Percentiles rank a stretch among this genome's conserved stretches.
These are phyloP conservation scores for Piscicola geometra DNA, from an alignment of 2,888 invertebrate species.

Conservation along the genomic window DNA sequence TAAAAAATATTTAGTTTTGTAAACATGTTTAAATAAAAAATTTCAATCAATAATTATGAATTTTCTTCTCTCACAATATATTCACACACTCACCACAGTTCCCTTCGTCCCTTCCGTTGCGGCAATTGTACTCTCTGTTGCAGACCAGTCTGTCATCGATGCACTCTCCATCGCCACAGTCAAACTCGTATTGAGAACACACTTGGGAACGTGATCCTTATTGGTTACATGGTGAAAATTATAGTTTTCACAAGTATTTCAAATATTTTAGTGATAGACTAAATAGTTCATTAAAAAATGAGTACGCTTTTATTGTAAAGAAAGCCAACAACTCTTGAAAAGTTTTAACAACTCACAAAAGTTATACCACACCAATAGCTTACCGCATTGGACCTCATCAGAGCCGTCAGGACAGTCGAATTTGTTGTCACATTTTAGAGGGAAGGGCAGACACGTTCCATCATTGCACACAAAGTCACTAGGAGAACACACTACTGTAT, in stretches of 20 bases:
- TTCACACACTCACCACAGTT: conserved; percentile 36
- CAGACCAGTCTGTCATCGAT: conserved; percentile 73
- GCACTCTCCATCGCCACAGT: conserved; percentile 63
- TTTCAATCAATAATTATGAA: too few species aligned
- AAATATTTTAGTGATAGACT: too few species aligned
- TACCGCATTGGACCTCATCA: conserved; percentile 42
- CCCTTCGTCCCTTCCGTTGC: conserved; percentile 67
- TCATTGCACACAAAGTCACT: conserved; percentile 55
- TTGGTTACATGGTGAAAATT: too few species aligned
- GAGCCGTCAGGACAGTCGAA: conserved; percentile 38
- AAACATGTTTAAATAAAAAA: too few species aligned
- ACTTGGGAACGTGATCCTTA: not conserved
- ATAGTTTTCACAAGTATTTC: too few species aligned
- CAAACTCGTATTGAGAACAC: conserved; percentile 43
- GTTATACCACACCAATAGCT: too few species aligned
- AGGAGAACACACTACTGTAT: not conserved
- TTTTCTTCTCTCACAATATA: not conserved
- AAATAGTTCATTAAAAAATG: too few species aligned
- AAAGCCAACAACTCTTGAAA: too few species aligned
- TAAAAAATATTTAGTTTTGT: too few species aligned
- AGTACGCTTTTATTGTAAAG: too few species aligned
- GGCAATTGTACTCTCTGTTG: conserved; percentile 69
- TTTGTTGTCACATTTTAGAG: conserved; percentile 28
- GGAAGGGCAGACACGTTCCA: conserved; percentile 51
- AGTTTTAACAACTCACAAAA: too few species aligned